Evolutionary conservation across 2,888 invertebrate species (phyloP), one percentile per base, ranked within the genome.

Genomic region (Parapristionchus giblindavisi): DNA sequence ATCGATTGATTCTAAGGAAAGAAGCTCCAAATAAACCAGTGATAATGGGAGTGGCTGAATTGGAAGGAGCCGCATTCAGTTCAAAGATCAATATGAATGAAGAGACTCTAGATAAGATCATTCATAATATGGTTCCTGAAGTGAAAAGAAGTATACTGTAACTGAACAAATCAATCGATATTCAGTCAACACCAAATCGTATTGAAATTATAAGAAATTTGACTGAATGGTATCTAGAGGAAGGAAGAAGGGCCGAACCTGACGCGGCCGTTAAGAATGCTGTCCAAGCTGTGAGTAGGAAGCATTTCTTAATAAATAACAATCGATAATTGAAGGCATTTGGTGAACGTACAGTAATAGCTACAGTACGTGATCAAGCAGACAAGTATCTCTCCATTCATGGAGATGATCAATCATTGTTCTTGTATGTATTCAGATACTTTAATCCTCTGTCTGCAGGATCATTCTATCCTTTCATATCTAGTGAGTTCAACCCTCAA

Each of bases 311-410:
- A 11, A 17, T 43, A 8, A 8, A 11, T 14, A 8, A n/a, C 29
- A 36, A 65, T 27, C 1, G 17, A 65, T 24, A 2, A 27, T 8
- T 24, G 3, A 29, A 65, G 65, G 65, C 65, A 21, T 65, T 65
- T 34, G 65, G 65, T 3, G 65, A 65, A 29, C 65, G 65, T 27
- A 65, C 48, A 0, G 32, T 65, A 11, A 34, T n/a, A n/a, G 43
- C 65, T 14, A 27, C 65, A 24, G 32, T 8, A 6, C 32, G 48
- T 2, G 48, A 21, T 1, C 29, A 48, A 1, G 4, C 48, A n/a
- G 32, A 34, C 29, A 27, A 48, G 3, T 48, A 48, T 32, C n/a
- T 65, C 36, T 43, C 43, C 6, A 24, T 65, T 29, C 36, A 36
- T 14, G 65, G 65, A 48, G 43, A 43, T 3, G 48, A 48, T 48